Evolutionary conservation across 2,113 vertebrate species (phyloP).

Genomic region (Tiliqua scincoides): DNA sequence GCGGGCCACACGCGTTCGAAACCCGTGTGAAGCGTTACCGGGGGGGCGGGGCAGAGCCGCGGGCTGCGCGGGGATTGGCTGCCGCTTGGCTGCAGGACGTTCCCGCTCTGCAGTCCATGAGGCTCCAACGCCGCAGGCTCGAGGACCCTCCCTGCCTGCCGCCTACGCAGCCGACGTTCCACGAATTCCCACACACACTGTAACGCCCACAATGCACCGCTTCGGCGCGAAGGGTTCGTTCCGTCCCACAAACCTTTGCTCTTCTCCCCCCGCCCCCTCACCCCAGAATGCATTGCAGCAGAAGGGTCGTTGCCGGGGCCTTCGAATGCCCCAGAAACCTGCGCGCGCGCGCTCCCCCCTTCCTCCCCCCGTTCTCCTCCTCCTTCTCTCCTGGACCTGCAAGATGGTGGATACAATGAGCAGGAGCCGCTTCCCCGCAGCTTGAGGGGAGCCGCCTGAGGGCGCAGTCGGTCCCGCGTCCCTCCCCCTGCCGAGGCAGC

Average conservation of each 20-base stretch:
- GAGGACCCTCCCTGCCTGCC: neutral
- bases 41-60: neutral
- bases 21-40: too few species aligned
- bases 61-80: neutral
- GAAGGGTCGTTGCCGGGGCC: neutral
- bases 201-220: neutral
- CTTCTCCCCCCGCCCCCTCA: neutral
- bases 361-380: fast-evolving
- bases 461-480: neutral
- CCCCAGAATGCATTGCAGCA: conserved; percentile 11
- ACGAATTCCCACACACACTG: too few species aligned
- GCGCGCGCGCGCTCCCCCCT: neutral
- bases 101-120: neutral
- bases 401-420: conserved; percentile 80
- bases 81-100: too few species aligned
- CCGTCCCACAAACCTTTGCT: neutral
- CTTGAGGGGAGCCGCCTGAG: conserved; percentile 30
- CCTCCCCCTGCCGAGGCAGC: neutral
- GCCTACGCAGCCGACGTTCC: neutral
- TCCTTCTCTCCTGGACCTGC: conserved; percentile 38
- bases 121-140: too few species aligned
- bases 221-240: too few species aligned
- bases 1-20: too few species aligned
- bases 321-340: conserved; percentile 38
- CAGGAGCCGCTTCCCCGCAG: conserved; percentile 33